Evolutionary conservation across 2,113 vertebrate species (phyloP), one percentile per base, ranked within the genome.

Genomic region (Crocuta crocuta): DNA sequence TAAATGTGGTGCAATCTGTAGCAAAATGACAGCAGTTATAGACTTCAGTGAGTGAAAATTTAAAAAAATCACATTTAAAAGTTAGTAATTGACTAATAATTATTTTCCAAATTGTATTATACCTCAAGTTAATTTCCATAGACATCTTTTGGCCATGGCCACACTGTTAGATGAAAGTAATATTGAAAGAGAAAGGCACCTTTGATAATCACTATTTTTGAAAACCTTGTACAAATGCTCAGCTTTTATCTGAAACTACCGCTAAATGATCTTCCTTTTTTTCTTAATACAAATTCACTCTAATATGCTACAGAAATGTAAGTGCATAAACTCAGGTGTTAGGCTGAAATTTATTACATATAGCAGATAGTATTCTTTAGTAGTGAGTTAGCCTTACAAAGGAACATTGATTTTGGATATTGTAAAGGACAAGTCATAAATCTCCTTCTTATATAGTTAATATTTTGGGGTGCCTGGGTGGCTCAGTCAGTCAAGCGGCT

Each of bases 51-150:
- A 31, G 28, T 31, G 7, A 73, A 65, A 90, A 78, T 97, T 74
- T 16, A 2, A 80, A 94, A 98, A 68, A 97, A 97, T 82, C 10
- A 90, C 50, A 98, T 97, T 97, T 97, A 89, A 83, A 98, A 91
- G 24, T 90, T 96, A 93, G 9, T 66, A 92, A 45, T 78, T 98
- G 7, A 45, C 65, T 95, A 96, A 95, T 96, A 98, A 96, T 95
- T 97, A 13, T 95, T 94, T 98, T 95, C 43, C 13, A 73, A 66
- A 33, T 4, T 82, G 0, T 66, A 5, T 84, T 89, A 39, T 33
- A 89, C 21, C 23, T 97, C 0, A 1, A 21, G 45, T 96, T 97
- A 33, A 97, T 98, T 98, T 98, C n/a, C 87, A 1, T 33, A 95
- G 33, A 78, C 70, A 88, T 89, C 19, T 94, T 53, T 94, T 97